Evolutionary conservation across 23 tunicate species (phyloP).

Genomic region (Phallusia fumigata): DNA sequence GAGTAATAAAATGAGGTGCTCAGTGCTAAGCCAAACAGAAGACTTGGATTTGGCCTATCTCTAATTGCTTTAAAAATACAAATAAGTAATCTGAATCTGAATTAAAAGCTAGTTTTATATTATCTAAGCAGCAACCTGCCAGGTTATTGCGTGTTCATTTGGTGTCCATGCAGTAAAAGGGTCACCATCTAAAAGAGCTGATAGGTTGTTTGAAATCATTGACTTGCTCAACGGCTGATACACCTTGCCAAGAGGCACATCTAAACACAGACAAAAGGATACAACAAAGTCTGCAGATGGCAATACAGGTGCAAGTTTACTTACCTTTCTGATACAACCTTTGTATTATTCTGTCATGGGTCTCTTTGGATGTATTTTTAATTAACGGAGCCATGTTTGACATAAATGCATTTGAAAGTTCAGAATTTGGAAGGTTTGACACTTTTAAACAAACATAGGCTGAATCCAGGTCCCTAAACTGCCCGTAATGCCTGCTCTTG

Average conservation of each 20-base stretch:
- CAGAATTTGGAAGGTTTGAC: background rate
- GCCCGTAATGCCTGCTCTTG: background rate
- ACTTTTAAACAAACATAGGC: background rate
- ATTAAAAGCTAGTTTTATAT: no score
- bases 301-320: background rate
- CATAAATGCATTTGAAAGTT: background rate
- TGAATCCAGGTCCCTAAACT: background rate
- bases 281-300: background rate
- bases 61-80: no score
- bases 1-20: no score
- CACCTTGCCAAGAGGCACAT: background rate
- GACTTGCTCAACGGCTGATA: background rate
- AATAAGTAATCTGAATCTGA: no score
- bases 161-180: slow-evolving; percentile 63
- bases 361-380: background rate
- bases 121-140: slow-evolving; percentile 40
- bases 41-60: no score
- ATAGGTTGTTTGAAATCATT: slow-evolving; percentile 3
- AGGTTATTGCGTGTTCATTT: slow-evolving; percentile 37
- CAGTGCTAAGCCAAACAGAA: no score
- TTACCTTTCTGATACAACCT: background rate
- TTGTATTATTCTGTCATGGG: background rate
- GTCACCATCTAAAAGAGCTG: slow-evolving; percentile 57
- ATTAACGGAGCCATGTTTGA: background rate
- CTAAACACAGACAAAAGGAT: background rate